Percentiles rank a stretch among this genome's conserved stretches.
These are phyloP conservation scores for Microctonus brassicae DNA, from an alignment of 2,888 invertebrate species.

Conservation along the genomic window DNA sequence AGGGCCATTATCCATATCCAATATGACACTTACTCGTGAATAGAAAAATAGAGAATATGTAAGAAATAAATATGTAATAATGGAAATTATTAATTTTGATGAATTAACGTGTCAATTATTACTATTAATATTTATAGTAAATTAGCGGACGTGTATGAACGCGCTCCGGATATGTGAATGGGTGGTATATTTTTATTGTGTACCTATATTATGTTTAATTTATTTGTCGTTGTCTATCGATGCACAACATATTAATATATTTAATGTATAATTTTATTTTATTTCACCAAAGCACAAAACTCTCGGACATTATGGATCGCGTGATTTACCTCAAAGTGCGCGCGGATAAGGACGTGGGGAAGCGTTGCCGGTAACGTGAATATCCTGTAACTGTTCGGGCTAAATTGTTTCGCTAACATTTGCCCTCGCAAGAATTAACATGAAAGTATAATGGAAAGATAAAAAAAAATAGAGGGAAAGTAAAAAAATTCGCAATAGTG, in stretches of 20 bases:
- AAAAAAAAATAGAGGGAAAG: neutral
- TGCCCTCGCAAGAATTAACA: constrained; percentile 40
- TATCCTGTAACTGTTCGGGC: constrained; percentile 51
- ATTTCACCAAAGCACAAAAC: constrained; percentile 42
- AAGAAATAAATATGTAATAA: too few species aligned
- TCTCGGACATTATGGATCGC: constrained; percentile 43
- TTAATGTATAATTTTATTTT: constrained; percentile 40
- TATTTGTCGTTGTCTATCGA: constrained; percentile 31
- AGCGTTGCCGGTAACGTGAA: constrained; percentile 29
- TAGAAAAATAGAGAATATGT: too few species aligned
- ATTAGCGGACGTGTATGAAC: constrained; percentile 15
- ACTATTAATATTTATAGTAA: constrained; percentile 31
- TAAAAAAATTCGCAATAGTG: constrained; percentile 16
- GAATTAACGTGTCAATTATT: constrained; percentile 14
- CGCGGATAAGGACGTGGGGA: neutral
- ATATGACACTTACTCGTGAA: too few species aligned
- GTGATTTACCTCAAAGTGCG: constrained; percentile 38
- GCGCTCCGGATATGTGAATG: too few species aligned
- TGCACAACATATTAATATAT: constrained; percentile 17
- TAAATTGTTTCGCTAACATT: constrained; percentile 59
- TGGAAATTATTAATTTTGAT: neutral
- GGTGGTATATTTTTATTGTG: too few species aligned
- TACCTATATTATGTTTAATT: constrained; percentile 3
- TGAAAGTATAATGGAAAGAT: neutral
- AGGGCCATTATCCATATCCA: too few species aligned